phyloP scores from a whole-genome alignment of 2,113 vertebrate species.

The Mobula birostris region DNA sequence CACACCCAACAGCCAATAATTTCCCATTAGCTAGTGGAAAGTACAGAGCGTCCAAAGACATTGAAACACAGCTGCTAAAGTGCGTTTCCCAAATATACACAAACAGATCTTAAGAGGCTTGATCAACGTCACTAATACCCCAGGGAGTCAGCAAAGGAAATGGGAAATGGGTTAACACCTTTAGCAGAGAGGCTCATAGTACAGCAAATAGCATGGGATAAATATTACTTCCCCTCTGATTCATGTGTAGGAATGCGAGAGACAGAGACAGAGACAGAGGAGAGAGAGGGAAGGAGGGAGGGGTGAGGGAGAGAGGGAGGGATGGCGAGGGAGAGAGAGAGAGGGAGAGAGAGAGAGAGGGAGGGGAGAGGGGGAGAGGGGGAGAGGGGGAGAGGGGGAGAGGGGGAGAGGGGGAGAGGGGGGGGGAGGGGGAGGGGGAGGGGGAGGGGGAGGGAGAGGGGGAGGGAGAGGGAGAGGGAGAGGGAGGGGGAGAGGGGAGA shows the following conservation, averaged over 20 bases:
- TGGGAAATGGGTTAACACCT: not conserved
- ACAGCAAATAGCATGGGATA: not conserved
- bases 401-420: too few relatives aligned
- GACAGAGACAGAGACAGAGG: too few relatives aligned
- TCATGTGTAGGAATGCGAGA: not conserved
- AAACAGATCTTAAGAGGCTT: not conserved
- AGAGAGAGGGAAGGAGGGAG: too few relatives aligned
- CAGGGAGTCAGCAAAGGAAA: not conserved
- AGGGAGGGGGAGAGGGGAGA: too few relatives aligned
- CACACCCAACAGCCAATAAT: not conserved
- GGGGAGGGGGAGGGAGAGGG: too few relatives aligned
- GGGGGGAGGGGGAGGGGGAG: too few relatives aligned
- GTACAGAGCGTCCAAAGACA: conserved; percentile 15
- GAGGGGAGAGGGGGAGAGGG: too few relatives aligned
- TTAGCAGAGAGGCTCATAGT: not conserved
- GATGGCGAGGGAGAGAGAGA: too few relatives aligned
- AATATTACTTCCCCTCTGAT: not conserved
- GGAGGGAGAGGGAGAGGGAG: too few relatives aligned
- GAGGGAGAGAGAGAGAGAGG: too few relatives aligned
- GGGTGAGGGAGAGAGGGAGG: too few relatives aligned
- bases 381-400: too few relatives aligned
- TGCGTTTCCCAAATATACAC: not conserved
- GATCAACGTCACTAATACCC: not conserved
- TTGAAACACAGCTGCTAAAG: not conserved
- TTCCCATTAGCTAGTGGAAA: not conserved